Percentiles rank a stretch among this genome's conserved stretches.
phyloP scores from a whole-genome alignment of 2,888 invertebrate species.

The Drosophila sordidapex region DNA sequence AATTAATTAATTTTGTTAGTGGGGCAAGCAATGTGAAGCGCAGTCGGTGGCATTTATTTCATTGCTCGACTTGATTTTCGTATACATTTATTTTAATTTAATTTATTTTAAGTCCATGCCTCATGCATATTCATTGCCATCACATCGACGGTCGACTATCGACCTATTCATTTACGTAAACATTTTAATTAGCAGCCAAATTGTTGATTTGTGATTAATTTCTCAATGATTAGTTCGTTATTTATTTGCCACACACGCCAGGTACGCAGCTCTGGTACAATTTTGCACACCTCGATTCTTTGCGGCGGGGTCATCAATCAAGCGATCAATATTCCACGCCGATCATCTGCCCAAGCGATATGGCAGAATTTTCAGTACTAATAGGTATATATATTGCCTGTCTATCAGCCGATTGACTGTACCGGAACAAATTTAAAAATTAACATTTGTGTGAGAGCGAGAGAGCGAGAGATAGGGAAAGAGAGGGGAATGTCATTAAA shows the following conservation, averaged over 20 bases:
- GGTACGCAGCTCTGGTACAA: slow-evolving; percentile 5
- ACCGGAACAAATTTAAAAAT: slow-evolving; percentile 65
- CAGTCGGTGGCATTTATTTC: slow-evolving; percentile 54
- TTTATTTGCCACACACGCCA: slow-evolving; percentile 56
- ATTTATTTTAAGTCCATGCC: slow-evolving; percentile 57
- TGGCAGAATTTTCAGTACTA: slow-evolving; percentile 37
- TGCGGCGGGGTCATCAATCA: slow-evolving; percentile 58
- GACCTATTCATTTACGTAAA: slow-evolving; percentile 68
- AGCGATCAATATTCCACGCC: slow-evolving; percentile 21
- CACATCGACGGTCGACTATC: slow-evolving; percentile 15
- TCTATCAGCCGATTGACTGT: slow-evolving; percentile 23
- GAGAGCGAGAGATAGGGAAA: neutral
- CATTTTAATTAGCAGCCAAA: slow-evolving; percentile 74
- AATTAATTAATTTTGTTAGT: slow-evolving; percentile 79
- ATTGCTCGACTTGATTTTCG: slow-evolving; percentile 32
- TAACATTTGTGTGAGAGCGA: slow-evolving; percentile 26
- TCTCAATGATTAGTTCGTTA: slow-evolving; percentile 67
- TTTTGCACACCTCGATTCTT: slow-evolving; percentile 26
- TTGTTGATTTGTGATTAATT: slow-evolving; percentile 67
- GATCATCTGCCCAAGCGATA: slow-evolving; percentile 28
- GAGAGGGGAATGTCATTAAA: slow-evolving; percentile 25
- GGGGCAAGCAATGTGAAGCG: slow-evolving; percentile 19
- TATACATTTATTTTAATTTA: slow-evolving; percentile 71
- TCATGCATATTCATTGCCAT: slow-evolving; percentile 72
- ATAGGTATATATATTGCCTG: slow-evolving; percentile 6